phyloP scores from a whole-genome alignment of 2,797 vertebrate species.

The Centropyge bicolor region DNA sequence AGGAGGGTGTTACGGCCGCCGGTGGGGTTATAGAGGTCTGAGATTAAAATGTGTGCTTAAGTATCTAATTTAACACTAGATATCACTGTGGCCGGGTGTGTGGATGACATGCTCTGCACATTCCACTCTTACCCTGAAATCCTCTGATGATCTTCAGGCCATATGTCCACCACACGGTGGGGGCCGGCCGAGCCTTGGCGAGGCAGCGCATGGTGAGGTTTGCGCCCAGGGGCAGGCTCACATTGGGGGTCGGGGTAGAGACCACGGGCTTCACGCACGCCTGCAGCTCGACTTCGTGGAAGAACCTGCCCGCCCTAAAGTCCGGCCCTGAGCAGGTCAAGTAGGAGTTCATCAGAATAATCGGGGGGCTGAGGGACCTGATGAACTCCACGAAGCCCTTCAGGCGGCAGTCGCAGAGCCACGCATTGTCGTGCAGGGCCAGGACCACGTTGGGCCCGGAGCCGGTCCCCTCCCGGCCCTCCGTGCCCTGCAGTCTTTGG shows the following conservation, averaged over 20 bases:
- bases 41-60: constrained; percentile 66
- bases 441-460: constrained; percentile 83
- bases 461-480: constrained; percentile 54
- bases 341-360: constrained; percentile 95
- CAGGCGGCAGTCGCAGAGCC: constrained; percentile 94
- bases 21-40: constrained; percentile 31
- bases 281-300: constrained; percentile 90
- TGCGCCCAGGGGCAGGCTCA: constrained; percentile 84
- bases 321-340: constrained; percentile 90
- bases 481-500: constrained; percentile 79
- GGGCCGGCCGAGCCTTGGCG: constrained; percentile 88
- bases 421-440: constrained; percentile 92
- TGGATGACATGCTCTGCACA: constrained; percentile 37
- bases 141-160: constrained; percentile 90
- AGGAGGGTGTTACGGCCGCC: no score
- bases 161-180: constrained; percentile 91
- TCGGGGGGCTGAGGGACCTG: constrained; percentile 85
- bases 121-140: constrained; percentile 91
- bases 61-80: constrained; percentile 73
- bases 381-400: constrained; percentile 92
- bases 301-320: constrained; percentile 88
- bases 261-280: constrained; percentile 87
- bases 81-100: constrained; percentile 39
- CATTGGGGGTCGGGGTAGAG: constrained; percentile 80
- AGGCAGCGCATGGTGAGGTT: constrained; percentile 90